These are phyloP conservation scores for Myopa tessellatipennis DNA, from an alignment of 2,888 invertebrate genomes.

Conservation along the genomic window DNA sequence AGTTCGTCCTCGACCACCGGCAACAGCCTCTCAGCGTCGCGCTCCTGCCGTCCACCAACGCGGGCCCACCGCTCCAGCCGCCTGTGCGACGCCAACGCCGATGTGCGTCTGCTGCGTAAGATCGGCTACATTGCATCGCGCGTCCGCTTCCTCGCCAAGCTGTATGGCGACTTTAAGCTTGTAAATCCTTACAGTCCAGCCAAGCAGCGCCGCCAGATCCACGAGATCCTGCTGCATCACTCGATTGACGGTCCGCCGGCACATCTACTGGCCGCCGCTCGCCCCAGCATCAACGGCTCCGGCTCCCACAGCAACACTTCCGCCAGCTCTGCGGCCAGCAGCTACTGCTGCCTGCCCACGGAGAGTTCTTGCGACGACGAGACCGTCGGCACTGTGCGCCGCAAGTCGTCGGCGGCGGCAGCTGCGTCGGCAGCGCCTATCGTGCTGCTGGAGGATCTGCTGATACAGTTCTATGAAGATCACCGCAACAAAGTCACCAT, in stretches of 20 bases:
- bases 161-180: constrained; percentile 62
- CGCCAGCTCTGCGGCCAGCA: constrained; percentile 49
- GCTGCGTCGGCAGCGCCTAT: constrained; percentile 51
- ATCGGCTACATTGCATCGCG: constrained; percentile 67
- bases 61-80: constrained; percentile 29
- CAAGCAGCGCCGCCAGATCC: constrained; percentile 61
- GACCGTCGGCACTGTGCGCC: constrained; percentile 52
- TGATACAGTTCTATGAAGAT: constrained; percentile 67
- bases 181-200: constrained; percentile 64
- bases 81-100: constrained; percentile 54
- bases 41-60: constrained; percentile 45
- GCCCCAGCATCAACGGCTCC: constrained; percentile 53
- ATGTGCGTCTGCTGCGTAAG: constrained; percentile 65
- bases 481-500: constrained; percentile 60
- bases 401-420: constrained; percentile 55
- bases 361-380: constrained; percentile 51
- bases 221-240: constrained; percentile 61
- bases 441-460: constrained; percentile 63
- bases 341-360: constrained; percentile 49
- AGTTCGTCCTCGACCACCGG: constrained; percentile 44
- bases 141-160: constrained; percentile 62
- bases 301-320: constrained; percentile 49
- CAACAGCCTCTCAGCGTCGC: constrained; percentile 38
- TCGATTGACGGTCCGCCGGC: constrained; percentile 56
- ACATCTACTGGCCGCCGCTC: constrained; percentile 35